Evolutionary conservation across 2,888 invertebrate genomes (phyloP).

Genomic region (Drosophila tanythrix): DNA sequence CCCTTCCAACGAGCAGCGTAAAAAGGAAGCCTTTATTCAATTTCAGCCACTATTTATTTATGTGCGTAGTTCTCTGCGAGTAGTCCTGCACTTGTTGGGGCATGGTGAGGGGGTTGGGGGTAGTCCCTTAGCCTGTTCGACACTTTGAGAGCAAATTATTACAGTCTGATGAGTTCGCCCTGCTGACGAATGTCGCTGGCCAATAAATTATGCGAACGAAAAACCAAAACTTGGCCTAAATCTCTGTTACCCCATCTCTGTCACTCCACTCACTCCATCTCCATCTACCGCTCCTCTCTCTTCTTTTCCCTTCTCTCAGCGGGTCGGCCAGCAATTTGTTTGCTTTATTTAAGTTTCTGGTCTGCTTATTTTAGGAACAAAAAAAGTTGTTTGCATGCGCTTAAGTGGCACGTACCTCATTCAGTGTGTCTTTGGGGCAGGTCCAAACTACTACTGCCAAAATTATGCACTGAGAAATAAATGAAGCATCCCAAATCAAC

Average conservation of each 20-base stretch:
- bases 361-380: conserved; percentile 41
- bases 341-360: conserved; percentile 73
- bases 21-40: conserved; percentile 62
- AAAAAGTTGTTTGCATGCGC: conserved; percentile 47
- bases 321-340: conserved; percentile 70
- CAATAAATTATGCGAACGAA: conserved; percentile 72
- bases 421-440: conserved; percentile 35
- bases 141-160: conserved; percentile 78
- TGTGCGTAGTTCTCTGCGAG: conserved; percentile 7
- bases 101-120: not conserved
- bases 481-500: not conserved
- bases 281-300: not conserved
- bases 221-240: conserved; percentile 16
- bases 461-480: not conserved
- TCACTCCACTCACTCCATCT: conserved; percentile 14
- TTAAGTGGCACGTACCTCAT: conserved; percentile 35
- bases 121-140: conserved; percentile 36
- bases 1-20: not conserved
- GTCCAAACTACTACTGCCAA: conserved; percentile 5
- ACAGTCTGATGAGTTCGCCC: conserved; percentile 77
- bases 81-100: not conserved
- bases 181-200: conserved; percentile 71
- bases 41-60: conserved; percentile 52
- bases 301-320: conserved; percentile 14
- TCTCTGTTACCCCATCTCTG: conserved; percentile 14